phyloP scores from a whole-genome alignment of 1,140 invertebrate species.

The Cherax quadricarinatus region DNA sequence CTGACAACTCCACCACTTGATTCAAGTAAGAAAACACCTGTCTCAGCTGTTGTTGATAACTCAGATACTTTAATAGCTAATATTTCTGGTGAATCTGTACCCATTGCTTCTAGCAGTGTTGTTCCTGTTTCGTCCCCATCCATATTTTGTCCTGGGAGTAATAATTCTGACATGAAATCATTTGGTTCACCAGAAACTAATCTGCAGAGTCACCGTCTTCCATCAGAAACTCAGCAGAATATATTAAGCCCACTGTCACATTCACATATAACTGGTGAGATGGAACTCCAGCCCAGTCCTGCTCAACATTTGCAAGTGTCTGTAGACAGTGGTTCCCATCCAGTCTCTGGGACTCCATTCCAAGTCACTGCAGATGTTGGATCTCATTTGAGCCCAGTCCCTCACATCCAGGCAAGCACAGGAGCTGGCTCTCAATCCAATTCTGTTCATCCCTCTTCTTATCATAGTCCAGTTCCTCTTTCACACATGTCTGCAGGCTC shows the following conservation, averaged over 20 bases:
- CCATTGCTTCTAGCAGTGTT: background rate
- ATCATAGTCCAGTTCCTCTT: slow-evolving; percentile 1
- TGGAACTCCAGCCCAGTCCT: background rate
- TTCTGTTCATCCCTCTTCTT: background rate
- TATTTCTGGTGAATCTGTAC: background rate
- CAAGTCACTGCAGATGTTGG: background rate
- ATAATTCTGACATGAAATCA: background rate
- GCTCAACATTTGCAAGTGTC: background rate
- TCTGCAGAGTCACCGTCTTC: background rate
- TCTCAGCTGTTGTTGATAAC: background rate
- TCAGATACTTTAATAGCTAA: background rate
- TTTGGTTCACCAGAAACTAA: background rate
- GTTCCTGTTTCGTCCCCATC: background rate
- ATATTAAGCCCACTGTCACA: background rate
- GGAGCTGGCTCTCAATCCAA: background rate
- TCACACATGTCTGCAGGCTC: background rate
- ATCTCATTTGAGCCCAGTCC: slow-evolving; percentile 2
- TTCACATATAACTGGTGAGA: background rate
- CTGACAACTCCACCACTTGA: background rate
- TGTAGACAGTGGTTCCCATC: background rate
- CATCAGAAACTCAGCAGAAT: background rate
- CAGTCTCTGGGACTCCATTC: background rate
- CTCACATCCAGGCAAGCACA: background rate
- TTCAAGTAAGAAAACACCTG: background rate
- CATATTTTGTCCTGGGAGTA: background rate